A percentile compares a stretch with the other conserved stretches of the same genome.
These are phyloP conservation scores for Aplysia californica DNA, from an alignment of 1,140 invertebrate species.

Conservation along the genomic window DNA sequence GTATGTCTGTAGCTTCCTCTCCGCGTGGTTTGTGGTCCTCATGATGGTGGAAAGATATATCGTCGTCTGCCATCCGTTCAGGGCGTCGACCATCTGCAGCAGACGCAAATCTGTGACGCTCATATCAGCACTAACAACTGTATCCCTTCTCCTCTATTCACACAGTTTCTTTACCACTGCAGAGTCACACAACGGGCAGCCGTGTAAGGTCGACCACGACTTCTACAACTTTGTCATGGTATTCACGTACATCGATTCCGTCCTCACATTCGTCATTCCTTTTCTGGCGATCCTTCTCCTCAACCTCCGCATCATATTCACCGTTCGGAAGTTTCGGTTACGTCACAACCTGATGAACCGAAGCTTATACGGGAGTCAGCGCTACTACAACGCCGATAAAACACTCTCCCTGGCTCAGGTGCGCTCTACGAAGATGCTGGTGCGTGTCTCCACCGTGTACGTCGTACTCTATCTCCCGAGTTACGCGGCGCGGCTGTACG, in stretches of 20 bases:
- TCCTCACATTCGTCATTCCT: slow-evolving; percentile 72
- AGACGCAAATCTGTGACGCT: slow-evolving; percentile 43
- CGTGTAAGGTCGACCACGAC: slow-evolving; percentile 27
- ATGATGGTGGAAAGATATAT: slow-evolving; percentile 68
- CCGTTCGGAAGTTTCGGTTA: slow-evolving; percentile 39
- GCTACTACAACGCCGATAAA: slow-evolving; percentile 13
- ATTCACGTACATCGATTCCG: slow-evolving; percentile 72
- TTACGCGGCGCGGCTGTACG: slow-evolving; percentile 62
- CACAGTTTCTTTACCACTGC: slow-evolving; percentile 50
- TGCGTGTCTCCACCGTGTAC: slow-evolving; percentile 85
- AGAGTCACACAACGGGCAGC: slow-evolving; percentile 13
- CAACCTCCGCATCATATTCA: slow-evolving; percentile 63
- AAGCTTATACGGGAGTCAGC: neutral
- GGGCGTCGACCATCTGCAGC: slow-evolving; percentile 55
- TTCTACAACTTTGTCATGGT: slow-evolving; percentile 66
- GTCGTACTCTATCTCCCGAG: slow-evolving; percentile 81
- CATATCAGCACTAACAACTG: slow-evolving; percentile 30
- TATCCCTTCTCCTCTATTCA: slow-evolving; percentile 50
- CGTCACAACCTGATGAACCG: slow-evolving; percentile 33
- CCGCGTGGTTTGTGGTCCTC: slow-evolving; percentile 65
- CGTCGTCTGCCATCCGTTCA: slow-evolving; percentile 62
- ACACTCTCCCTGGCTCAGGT: slow-evolving; percentile 70
- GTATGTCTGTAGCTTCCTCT: slow-evolving; percentile 62
- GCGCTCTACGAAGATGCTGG: slow-evolving; percentile 83
- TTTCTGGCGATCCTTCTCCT: slow-evolving; percentile 72